A percentile compares a stretch with the other conserved stretches of the same genome.
phyloP scores from a whole-genome alignment of 2,888 invertebrate species.

The Halictus quadricinctus region DNA sequence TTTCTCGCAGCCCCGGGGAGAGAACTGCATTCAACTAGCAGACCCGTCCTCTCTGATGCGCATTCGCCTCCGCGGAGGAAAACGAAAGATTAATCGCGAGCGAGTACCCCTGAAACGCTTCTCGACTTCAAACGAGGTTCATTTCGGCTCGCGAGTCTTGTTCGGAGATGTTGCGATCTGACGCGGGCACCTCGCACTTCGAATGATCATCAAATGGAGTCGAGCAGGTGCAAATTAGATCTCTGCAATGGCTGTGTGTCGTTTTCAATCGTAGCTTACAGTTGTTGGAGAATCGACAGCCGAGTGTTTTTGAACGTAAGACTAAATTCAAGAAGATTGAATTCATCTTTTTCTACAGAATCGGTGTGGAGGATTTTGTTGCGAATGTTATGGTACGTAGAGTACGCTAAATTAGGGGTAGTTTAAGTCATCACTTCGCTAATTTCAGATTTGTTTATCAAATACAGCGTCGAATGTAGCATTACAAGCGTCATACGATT shows the following conservation, averaged over 20 bases:
- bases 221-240: neutral
- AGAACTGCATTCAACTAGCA: neutral
- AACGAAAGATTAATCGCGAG: conserved; percentile 9
- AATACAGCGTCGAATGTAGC: too few species aligned
- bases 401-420: neutral
- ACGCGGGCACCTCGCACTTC: neutral
- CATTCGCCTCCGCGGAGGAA: neutral
- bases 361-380: neutral
- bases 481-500: too few species aligned
- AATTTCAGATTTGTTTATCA: too few species aligned
- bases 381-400: neutral
- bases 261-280: neutral
- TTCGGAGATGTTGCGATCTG: neutral
- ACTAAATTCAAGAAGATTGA: too few species aligned
- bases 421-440: too few species aligned
- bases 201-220: neutral
- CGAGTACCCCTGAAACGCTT: neutral
- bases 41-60: neutral
- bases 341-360: too few species aligned
- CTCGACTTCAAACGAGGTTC: neutral
- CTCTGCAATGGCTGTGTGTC: neutral
- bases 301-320: neutral
- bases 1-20: neutral
- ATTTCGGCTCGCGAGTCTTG: conserved; percentile 12
- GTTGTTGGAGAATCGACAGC: neutral